These are phyloP conservation scores for Enteromius unitaeniatus DNA, from an alignment of 2,797 vertebrate genomes.

Conservation along the genomic window DNA sequence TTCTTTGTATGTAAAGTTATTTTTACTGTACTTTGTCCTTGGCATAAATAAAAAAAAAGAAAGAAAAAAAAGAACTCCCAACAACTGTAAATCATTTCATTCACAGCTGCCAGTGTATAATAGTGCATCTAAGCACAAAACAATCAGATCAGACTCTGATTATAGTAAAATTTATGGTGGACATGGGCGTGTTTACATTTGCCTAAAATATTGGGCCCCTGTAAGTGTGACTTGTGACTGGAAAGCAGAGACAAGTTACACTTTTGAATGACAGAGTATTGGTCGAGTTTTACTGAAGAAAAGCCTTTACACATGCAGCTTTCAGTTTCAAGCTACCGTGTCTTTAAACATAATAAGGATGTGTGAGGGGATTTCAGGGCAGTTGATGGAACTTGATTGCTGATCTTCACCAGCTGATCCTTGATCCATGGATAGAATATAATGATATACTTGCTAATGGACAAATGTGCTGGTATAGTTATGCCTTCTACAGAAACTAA, in stretches of 20 bases:
- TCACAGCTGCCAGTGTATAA: neutral
- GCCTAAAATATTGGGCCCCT: neutral
- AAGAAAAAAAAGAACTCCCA: too few relatives aligned
- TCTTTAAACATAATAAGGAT: too few relatives aligned
- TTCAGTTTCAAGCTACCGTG: neutral
- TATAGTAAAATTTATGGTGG: neutral
- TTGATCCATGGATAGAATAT: neutral
- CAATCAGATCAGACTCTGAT: neutral
- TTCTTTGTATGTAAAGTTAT: too few relatives aligned
- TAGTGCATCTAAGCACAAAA: neutral
- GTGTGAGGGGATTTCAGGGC: neutral
- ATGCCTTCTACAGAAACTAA: neutral
- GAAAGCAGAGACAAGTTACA: slow-evolving; percentile 21
- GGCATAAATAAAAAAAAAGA: too few relatives aligned
- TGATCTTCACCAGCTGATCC: neutral
- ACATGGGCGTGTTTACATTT: neutral
- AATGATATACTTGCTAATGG: neutral
- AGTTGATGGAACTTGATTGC: neutral
- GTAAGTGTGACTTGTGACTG: slow-evolving; percentile 1
- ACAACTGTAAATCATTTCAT: neutral
- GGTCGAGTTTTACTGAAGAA: neutral
- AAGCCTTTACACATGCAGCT: neutral
- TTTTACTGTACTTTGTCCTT: too few relatives aligned
- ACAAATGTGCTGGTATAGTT: too few relatives aligned
- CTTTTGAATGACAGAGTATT: slow-evolving; percentile 20